A percentile compares a stretch with the other conserved stretches of the same genome.
phyloP scores from a whole-genome alignment of 23 tunicate genomes.

The Diplosoma virens region DNA sequence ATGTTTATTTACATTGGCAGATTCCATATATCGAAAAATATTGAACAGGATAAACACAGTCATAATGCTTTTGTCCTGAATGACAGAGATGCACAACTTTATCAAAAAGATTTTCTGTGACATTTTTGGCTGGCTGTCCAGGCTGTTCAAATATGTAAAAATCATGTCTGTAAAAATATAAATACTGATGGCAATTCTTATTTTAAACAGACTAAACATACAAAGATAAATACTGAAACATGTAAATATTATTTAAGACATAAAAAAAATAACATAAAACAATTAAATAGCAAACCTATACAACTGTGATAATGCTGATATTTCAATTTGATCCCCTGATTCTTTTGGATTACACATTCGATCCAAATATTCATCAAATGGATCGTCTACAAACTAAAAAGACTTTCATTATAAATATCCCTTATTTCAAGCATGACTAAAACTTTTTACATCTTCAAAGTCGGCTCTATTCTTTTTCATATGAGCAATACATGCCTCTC shows the following conservation, averaged over 20 bases:
- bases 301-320: conserved; percentile 52
- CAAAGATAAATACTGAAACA: neutral
- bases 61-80: conserved; percentile 69
- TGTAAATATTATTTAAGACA: neutral
- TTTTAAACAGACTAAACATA: neutral
- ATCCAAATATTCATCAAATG: conserved; percentile 62
- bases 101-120: conserved; percentile 50
- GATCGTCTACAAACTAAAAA: conserved; percentile 51
- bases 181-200: neutral
- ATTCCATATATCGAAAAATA: conserved; percentile 55
- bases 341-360: conserved; percentile 55
- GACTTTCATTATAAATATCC: no score
- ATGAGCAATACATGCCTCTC: conserved; percentile 43
- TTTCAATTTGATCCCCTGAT: conserved; percentile 61
- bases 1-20: conserved; percentile 69
- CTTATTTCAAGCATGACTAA: no score
- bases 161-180: conserved; percentile 35
- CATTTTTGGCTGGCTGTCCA: conserved; percentile 62
- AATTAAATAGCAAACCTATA: conserved; percentile 22
- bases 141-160: conserved; percentile 64
- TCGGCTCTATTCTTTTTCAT: conserved; percentile 33
- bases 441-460: conserved; percentile 46
- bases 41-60: conserved; percentile 37
- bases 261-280: neutral
- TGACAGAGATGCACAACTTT: conserved; percentile 44